Base-by-base conservation (phyloP, 2,888 invertebrate genomes). In the Ochropacha duplaris region DNA sequence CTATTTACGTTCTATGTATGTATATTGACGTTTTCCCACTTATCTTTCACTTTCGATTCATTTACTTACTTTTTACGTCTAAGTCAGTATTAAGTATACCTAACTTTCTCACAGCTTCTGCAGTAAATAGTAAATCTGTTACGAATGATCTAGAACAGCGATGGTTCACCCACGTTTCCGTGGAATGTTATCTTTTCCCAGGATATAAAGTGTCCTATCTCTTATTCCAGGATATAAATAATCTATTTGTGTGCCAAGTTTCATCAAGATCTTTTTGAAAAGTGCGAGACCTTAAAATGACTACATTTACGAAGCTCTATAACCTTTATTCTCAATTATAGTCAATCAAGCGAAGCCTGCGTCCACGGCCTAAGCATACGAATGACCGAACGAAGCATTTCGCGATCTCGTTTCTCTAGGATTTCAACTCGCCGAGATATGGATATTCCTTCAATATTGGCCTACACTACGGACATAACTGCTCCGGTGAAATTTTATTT, bases 371-470 rank as follows among this genome's bases (percentile, higher is more conserved):
- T 86, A 56, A 86, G 79, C 66, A 74, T 86, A 67, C 88, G 90
- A 31, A 79, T 77, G 76, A 86, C 90, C 12, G 92, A 92, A 44
- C 84, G 90, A 55, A 92, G 92, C 67, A 65, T 87, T 49, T 92
- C 92, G 2, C 83, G 88, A 6, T 88, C 89, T 0, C 80, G 87
- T 2, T 72, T 90, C 54, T 92, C 92, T n/a, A 76, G 90, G 24
- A 74, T 88, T 36, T 92, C 92, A 26, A 87, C 86, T 12, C 81
- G 87, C 1, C 82, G 92, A 0, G 92, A 92, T 65, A 91, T 92
- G 89, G 92, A 92, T 68, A 92, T 92, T 59, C 86, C 91, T 1
- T 89, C 92, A 4, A 90, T 92, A 57, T 73, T 92, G 49, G 92
- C 92, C 12, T 91, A 85, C 62, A 84, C 78, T 22, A 77, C 86